phyloP scores from a whole-genome alignment of 2,888 invertebrate genomes.

The Zaprionus bogoriensis region DNA sequence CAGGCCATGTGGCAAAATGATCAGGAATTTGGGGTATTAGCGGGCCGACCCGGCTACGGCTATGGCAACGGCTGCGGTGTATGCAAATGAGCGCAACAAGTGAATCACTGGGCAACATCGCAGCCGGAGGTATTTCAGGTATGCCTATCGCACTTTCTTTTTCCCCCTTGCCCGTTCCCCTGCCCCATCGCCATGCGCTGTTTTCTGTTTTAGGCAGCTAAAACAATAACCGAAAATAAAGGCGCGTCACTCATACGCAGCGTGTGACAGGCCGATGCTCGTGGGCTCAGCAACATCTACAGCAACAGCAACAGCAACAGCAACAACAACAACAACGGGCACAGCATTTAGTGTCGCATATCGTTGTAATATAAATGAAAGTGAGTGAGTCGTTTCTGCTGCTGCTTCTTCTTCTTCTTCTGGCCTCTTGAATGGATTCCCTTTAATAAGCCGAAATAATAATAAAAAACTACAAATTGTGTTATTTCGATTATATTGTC shows the following conservation, averaged over 20 bases:
- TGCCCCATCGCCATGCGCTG: background rate
- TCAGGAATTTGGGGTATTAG: constrained; percentile 32
- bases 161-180: background rate
- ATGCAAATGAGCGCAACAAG: constrained; percentile 66
- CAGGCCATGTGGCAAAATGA: constrained; percentile 25
- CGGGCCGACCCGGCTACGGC: constrained; percentile 13
- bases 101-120: constrained; percentile 56
- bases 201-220: constrained; percentile 50
- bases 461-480: constrained; percentile 55
- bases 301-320: constrained; percentile 23
- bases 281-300: constrained; percentile 59
- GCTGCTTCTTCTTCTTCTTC: constrained; percentile 14
- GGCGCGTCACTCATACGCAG: constrained; percentile 78
- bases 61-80: constrained; percentile 8
- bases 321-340: constrained; percentile 44
- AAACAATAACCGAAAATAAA: constrained; percentile 77
- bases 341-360: constrained; percentile 74
- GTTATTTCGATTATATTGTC: constrained; percentile 60
- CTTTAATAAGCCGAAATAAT: constrained; percentile 68
- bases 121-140: constrained; percentile 28
- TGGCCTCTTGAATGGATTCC: constrained; percentile 66
- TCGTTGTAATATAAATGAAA: constrained; percentile 78
- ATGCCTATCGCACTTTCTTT: constrained; percentile 73
- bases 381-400: constrained; percentile 52
- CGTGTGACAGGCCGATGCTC: constrained; percentile 71